Conservation (phyloP, 2,888 invertebrate species). For the Amblyjoppa fuscipennis region DNA sequence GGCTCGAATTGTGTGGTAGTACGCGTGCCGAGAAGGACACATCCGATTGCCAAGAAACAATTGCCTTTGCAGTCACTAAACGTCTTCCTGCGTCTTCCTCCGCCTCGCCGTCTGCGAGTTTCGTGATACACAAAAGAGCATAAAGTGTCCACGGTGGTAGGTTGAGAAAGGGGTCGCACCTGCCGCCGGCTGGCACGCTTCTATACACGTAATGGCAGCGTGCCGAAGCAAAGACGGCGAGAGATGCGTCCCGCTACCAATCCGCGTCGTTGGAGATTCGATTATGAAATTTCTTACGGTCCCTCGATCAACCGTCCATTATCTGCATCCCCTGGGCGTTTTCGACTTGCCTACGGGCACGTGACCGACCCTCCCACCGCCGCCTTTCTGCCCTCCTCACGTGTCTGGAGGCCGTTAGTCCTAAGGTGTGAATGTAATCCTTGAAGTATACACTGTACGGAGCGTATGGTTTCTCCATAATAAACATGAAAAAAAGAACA, state of each 20-base stretch:
- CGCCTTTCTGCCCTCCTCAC: conserved; percentile 35
- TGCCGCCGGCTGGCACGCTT: conserved; percentile 74
- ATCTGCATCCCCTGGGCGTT: conserved; percentile 52
- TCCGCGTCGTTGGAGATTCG: conserved; percentile 37
- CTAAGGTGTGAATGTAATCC: conserved; percentile 73
- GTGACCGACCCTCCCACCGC: conserved; percentile 57
- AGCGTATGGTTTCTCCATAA: conserved; percentile 18
- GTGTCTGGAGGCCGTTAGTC: conserved; percentile 59
- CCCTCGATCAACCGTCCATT: conserved; percentile 55
- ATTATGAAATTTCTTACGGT: conserved; percentile 34
- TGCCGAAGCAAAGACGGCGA: conserved; percentile 15
- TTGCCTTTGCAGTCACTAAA: background rate
- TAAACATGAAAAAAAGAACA: conserved; percentile 42
- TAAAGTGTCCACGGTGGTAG: conserved; percentile 53
- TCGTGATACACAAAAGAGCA: conserved; percentile 66
- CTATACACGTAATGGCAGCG: conserved; percentile 46
- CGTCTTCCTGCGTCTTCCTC: background rate
- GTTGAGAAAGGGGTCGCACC: conserved; percentile 80
- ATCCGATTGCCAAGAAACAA: background rate
- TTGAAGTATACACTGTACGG: conserved; percentile 22
- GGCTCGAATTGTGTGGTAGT: no score
- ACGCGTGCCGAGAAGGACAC: background rate
- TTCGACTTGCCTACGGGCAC: conserved; percentile 56
- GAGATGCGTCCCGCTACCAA: conserved; percentile 12
- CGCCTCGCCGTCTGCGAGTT: conserved; percentile 34